Conservation (phyloP, 1,140 invertebrate species). For the Sitodiplosis mosellana region DNA sequence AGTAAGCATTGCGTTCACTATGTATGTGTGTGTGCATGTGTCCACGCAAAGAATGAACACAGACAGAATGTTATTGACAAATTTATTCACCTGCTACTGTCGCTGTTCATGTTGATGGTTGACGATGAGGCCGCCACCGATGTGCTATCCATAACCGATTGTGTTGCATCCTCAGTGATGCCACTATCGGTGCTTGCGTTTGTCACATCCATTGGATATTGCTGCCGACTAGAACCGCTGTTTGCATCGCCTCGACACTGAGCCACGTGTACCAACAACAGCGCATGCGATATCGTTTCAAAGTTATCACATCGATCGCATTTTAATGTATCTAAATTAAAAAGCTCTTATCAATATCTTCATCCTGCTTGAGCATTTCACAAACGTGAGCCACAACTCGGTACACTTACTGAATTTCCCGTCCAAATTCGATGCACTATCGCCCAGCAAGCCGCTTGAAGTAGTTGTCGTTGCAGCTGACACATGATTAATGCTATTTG, state of each 20-base stretch:
- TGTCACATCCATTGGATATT: slow-evolving; percentile 12
- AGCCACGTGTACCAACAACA: slow-evolving; percentile 38
- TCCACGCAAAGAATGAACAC: too few species aligned
- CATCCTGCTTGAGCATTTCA: too few species aligned
- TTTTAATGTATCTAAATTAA: slow-evolving; percentile 29
- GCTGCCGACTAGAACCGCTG: slow-evolving; percentile 14
- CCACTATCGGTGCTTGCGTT: slow-evolving; percentile 22
- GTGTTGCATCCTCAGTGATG: slow-evolving; percentile 21
- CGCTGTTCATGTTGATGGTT: neutral
- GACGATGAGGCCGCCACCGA: neutral
- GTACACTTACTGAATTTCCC: too few species aligned
- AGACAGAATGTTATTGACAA: too few species aligned
- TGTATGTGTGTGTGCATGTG: too few species aligned
- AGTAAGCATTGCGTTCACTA: too few species aligned
- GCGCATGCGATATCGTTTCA: slow-evolving; percentile 38
- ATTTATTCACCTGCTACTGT: slow-evolving; percentile 23
- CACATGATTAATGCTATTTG: neutral
- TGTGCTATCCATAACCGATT: neutral
- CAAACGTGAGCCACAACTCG: too few species aligned
- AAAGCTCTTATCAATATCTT: too few species aligned
- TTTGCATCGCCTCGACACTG: slow-evolving; percentile 27
- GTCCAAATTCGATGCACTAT: too few species aligned
- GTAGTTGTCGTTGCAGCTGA: too few species aligned
- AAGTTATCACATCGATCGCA: slow-evolving; percentile 48
- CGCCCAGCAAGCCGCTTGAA: too few species aligned